Conservation (phyloP, 2,113 vertebrate species). For the Eurystomus gularis region DNA sequence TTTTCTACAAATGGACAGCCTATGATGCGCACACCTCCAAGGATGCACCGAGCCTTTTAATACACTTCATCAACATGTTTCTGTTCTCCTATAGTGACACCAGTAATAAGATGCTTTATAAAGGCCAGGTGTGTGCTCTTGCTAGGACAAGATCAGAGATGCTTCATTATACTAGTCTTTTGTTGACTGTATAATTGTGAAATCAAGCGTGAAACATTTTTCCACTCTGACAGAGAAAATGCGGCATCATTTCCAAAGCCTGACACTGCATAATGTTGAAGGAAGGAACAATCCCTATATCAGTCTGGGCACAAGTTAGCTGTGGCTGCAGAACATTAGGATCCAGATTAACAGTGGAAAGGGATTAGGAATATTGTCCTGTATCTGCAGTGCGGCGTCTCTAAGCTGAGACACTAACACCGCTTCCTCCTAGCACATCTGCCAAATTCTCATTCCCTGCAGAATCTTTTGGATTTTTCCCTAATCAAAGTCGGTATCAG, state of each 20-base stretch:
- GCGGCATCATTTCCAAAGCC: neutral
- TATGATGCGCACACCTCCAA: conserved; percentile 83
- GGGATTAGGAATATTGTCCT: neutral
- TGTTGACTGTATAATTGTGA: neutral
- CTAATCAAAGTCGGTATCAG: neutral
- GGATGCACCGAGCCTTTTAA: conserved; percentile 92
- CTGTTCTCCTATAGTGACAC: conserved; percentile 90
- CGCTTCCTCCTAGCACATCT: neutral
- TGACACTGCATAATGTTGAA: neutral
- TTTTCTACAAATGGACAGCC: conserved; percentile 93
- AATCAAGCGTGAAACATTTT: neutral
- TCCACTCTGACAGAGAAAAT: neutral
- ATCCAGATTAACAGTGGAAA: neutral
- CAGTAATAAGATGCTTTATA: conserved; percentile 83
- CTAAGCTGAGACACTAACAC: rapidly evolving
- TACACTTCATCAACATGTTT: conserved; percentile 99
- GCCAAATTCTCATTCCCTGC: neutral
- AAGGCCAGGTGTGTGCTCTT: conserved; percentile 85
- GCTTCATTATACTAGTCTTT: neutral
- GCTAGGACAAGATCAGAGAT: neutral
- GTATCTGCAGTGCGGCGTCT: neutral
- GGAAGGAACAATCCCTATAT: neutral
- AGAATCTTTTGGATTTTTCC: neutral
- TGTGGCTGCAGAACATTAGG: neutral
- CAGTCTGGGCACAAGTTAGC: neutral